Evolutionary conservation across 2,797 vertebrate genomes (phyloP).

Genomic region (Danio tinwini): DNA sequence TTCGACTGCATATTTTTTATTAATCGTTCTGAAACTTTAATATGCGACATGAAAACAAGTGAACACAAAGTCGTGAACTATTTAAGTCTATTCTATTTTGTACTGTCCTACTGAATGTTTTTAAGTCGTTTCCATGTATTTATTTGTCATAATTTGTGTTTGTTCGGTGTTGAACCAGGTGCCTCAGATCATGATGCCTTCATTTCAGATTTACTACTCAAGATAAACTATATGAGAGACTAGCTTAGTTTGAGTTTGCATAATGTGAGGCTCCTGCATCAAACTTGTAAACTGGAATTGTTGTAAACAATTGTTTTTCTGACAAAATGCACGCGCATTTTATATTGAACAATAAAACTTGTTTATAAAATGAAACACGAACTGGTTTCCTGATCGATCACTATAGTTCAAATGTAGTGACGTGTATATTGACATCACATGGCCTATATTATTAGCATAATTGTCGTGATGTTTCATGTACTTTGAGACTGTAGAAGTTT

Average conservation of each 20-base stretch:
- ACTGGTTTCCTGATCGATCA: not conserved
- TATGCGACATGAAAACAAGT: constrained; percentile 2
- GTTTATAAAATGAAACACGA: constrained; percentile 41
- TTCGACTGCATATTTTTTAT: constrained; percentile 11
- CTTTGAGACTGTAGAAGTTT: not conserved
- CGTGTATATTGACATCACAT: not conserved
- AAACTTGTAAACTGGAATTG: constrained; percentile 51
- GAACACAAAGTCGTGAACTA: constrained; percentile 47
- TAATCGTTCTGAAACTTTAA: not conserved
- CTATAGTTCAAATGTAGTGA: no score
- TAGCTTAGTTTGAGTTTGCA: constrained; percentile 1
- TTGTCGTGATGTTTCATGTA: not conserved
- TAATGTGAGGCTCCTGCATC: constrained; percentile 3
- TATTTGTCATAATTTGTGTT: constrained; percentile 8
- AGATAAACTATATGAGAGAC: constrained; percentile 23
- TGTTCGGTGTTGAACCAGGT: constrained; percentile 22
- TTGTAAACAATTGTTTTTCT: constrained; percentile 44
- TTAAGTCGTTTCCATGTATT: constrained; percentile 8
- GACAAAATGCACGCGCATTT: constrained; percentile 54
- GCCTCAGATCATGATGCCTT: not conserved
- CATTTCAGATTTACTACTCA: constrained; percentile 12
- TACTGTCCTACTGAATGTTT: constrained; percentile 25
- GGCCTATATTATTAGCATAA: not conserved
- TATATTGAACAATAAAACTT: constrained; percentile 55
- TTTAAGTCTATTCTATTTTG: constrained; percentile 39